phyloP scores from a whole-genome alignment of 64 coral and sea anemone species.

The Anthopleura sola region DNA sequence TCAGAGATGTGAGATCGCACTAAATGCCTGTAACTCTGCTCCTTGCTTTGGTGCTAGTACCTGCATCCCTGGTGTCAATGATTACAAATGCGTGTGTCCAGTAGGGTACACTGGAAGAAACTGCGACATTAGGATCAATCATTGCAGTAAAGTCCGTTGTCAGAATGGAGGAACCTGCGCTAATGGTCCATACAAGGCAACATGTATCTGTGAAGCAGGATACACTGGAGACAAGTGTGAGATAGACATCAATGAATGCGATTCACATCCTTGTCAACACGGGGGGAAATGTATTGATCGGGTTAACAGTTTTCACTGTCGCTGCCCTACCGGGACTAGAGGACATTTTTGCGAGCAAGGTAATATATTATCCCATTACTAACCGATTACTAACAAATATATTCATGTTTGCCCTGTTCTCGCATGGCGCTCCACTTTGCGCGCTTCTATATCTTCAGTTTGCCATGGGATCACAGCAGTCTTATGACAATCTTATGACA shows the following conservation, averaged over 20 bases:
- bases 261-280: conserved; percentile 66
- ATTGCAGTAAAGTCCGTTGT: conserved; percentile 60
- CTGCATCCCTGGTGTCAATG: conserved; percentile 41
- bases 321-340: conserved; percentile 60
- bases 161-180: conserved; percentile 78
- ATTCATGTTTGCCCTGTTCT: no score
- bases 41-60: conserved; percentile 71
- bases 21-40: conserved; percentile 73
- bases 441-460: no score
- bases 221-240: conserved; percentile 57
- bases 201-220: conserved; percentile 59
- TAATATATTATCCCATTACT: background rate
- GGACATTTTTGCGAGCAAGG: conserved; percentile 73
- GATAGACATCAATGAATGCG: conserved; percentile 67
- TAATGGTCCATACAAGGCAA: conserved; percentile 47
- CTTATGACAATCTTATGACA: no score
- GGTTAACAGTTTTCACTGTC: conserved; percentile 71
- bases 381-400: no score
- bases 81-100: conserved; percentile 55
- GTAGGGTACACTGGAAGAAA: conserved; percentile 47
- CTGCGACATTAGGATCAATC: conserved; percentile 62
- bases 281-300: conserved; percentile 69
- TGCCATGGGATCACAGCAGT: no score
- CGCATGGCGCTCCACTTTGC: no score
- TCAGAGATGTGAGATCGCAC: conserved; percentile 65